These are phyloP conservation scores for Zaprionus tsacasi DNA, from an alignment of 1,140 invertebrate species.

Conservation along the genomic window DNA sequence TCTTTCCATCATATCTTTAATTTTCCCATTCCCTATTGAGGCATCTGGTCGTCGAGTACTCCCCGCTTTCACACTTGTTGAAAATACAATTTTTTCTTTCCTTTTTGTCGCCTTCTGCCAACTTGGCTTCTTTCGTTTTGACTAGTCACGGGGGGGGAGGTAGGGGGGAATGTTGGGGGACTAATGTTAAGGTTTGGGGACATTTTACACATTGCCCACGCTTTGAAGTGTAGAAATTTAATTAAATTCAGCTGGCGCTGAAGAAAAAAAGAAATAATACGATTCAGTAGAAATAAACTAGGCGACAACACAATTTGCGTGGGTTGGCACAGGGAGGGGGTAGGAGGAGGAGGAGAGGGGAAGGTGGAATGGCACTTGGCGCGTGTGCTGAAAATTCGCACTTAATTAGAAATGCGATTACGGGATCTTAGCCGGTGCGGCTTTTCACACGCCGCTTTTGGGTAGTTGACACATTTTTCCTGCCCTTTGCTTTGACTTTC, in stretches of 20 bases:
- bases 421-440: slow-evolving; percentile 61
- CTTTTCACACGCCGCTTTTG: slow-evolving; percentile 51
- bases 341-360: neutral
- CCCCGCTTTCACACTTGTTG: neutral
- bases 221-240: slow-evolving; percentile 81
- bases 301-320: slow-evolving; percentile 75
- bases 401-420: slow-evolving; percentile 82
- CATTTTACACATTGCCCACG: slow-evolving; percentile 75
- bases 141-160: neutral
- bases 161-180: neutral
- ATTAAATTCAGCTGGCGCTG: slow-evolving; percentile 75
- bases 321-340: neutral
- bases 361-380: slow-evolving; percentile 10
- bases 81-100: slow-evolving; percentile 13
- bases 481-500: neutral
- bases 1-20: neutral
- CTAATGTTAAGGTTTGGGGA: slow-evolving; percentile 44
- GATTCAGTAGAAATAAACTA: slow-evolving; percentile 64
- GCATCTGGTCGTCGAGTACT: neutral
- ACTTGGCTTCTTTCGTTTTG: slow-evolving; percentile 60
- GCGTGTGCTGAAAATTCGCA: slow-evolving; percentile 64
- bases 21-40: neutral
- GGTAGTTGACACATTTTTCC: slow-evolving; percentile 64
- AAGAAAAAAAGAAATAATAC: slow-evolving; percentile 45
- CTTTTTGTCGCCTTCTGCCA: slow-evolving; percentile 41